Conservation (phyloP, 2,113 vertebrate genomes). For the Archocentrus centrarchus region DNA sequence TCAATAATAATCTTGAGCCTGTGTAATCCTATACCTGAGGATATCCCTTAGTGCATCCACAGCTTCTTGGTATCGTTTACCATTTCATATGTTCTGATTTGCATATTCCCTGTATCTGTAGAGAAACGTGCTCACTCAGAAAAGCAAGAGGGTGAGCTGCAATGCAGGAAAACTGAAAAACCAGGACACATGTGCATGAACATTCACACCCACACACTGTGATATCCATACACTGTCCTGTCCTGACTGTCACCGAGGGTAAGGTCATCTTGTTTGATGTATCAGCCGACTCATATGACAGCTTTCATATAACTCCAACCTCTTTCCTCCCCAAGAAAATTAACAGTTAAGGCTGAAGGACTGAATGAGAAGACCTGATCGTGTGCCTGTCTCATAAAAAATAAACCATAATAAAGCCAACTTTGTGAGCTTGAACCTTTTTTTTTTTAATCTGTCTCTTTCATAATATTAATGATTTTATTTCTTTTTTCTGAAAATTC, state of each 20-base stretch:
- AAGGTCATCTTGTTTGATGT: conserved; percentile 77
- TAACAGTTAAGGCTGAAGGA: conserved; percentile 67
- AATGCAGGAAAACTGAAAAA: not conserved
- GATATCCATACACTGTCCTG: conserved; percentile 35
- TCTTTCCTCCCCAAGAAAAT: conserved; percentile 69
- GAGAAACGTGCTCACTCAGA: not conserved
- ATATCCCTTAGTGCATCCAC: conserved; percentile 65
- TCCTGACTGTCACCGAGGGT: conserved; percentile 70
- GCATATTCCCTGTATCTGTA: conserved; percentile 19
- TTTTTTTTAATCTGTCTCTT: not conserved
- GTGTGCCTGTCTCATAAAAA: conserved; percentile 55
- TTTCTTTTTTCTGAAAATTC: not conserved
- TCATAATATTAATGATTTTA: not conserved
- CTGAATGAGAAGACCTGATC: conserved; percentile 41
- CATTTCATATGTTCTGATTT: not conserved
- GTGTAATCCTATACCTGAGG: conserved; percentile 83
- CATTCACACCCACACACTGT: conserved; percentile 33
- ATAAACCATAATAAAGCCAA: conserved; percentile 22
- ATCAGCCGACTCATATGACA: conserved; percentile 72
- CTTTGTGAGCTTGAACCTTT: not conserved
- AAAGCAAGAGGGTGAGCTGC: not conserved
- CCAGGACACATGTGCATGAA: not conserved
- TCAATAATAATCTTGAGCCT: conserved; percentile 98
- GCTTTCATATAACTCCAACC: conserved; percentile 75
- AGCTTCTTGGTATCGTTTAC: conserved; percentile 36